Evolutionary conservation across 2,888 invertebrate species (phyloP), one percentile per base, ranked within the genome.

Genomic region (Arge pagana): DNA sequence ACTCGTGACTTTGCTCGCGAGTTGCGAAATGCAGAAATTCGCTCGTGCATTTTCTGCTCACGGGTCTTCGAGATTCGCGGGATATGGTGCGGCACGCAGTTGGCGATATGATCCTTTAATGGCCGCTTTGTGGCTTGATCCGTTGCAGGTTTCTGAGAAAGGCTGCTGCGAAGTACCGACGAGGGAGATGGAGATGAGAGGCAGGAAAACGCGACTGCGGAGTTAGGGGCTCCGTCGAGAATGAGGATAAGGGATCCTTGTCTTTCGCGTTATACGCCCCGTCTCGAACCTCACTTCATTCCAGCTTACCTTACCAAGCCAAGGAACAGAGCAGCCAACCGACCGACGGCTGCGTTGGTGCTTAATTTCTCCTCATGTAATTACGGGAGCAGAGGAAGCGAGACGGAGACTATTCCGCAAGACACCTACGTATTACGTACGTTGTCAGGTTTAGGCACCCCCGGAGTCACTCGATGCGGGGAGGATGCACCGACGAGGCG

Each of bases 291-390:
- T 43, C 21, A 19, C 43, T 33, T 33, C 24, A 33, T 31, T 31
- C 31, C 15, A 30, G 23, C 33, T 45, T 33, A 45, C 43, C 26
- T 45, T 33, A 45, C 43, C 43, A 33, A 45, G 33, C 33, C 11
- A 19, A 45, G 33, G 11, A 31, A 6, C 7, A 5, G 5, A n/a
- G 11, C 33, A 64, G 63, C 65, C 62, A 61, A 66, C 66, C 62
- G 69, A 69, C 70, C 69, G 61, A 63, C 71, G 74, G 74, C 74
- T 77, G 76, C 70, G 72, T 72, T 67, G 75, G 74, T 76, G 74
- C 77, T 78, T 77, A 78, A 78, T 78, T 78, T 76, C 69, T 74
- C 74, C 43, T 74, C 71, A 71, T 71, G 77, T 77, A 77, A 78
- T 78, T 77, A 77, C 76, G 71, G 68, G 72, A 67, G 63, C 68